Conservation (phyloP, 2,888 invertebrate species). For the Syrista parreyssii region DNA sequence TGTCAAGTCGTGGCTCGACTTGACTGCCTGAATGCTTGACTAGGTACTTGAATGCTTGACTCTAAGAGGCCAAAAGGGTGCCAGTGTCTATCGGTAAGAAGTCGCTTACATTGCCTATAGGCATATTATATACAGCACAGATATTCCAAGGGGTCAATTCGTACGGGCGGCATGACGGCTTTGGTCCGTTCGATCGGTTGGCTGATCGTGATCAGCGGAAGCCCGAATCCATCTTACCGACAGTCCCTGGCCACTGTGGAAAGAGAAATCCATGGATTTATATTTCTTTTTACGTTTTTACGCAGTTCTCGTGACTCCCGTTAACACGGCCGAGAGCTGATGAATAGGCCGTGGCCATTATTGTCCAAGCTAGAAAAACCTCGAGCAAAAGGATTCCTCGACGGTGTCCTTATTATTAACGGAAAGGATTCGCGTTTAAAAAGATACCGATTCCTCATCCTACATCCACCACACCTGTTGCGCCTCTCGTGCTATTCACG, state of each 20-base stretch:
- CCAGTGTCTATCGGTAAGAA: neutral
- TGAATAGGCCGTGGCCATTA: neutral
- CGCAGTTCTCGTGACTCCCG: neutral
- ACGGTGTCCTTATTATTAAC: neutral
- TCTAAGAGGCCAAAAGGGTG: neutral
- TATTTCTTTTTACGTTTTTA: neutral
- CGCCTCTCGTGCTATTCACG: neutral
- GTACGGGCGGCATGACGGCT: neutral
- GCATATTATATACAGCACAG: neutral
- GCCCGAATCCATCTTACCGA: neutral
- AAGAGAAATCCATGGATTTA: neutral
- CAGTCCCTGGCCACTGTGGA: neutral
- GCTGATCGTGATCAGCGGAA: neutral
- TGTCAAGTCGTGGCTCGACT: conserved; percentile 55
- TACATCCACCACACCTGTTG: neutral
- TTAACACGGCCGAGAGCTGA: neutral
- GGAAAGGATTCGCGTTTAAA: neutral
- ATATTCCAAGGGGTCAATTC: neutral
- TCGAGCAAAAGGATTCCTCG: neutral
- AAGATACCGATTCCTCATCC: neutral
- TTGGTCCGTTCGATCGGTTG: neutral
- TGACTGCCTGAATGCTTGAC: neutral
- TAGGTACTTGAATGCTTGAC: neutral
- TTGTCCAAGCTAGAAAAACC: neutral
- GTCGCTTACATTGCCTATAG: neutral